Percentiles rank a stretch among this genome's conserved stretches.
Conservation (phyloP, 2,797 vertebrate genomes). For the Etheostoma nigrum region DNA sequence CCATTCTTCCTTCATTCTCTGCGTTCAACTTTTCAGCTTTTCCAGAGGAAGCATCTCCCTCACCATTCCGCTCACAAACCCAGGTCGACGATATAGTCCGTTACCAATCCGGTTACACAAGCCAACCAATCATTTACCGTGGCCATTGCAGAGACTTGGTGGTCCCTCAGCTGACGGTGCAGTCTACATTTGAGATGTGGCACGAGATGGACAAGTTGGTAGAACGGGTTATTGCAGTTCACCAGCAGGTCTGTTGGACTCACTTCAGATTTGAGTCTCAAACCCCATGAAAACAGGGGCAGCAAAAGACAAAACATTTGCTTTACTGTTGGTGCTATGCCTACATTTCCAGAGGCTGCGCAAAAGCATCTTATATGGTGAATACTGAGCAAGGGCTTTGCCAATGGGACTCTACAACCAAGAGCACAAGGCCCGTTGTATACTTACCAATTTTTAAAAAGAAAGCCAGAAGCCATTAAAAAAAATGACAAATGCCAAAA, state of each 20-base stretch:
- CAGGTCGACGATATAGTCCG: conserved; percentile 27
- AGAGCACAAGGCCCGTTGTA: conserved; percentile 62
- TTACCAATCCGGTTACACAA: conserved; percentile 33
- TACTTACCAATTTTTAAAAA: conserved; percentile 67
- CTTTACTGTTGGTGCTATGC: conserved; percentile 46
- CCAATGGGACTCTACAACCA: conserved; percentile 57
- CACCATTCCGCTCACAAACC: conserved; percentile 59
- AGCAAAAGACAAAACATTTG: conserved; percentile 33
- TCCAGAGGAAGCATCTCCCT: conserved; percentile 50
- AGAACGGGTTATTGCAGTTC: conserved; percentile 69
- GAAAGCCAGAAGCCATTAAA: conserved; percentile 85
- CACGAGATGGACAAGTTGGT: conserved; percentile 63
- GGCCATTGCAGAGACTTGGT: conserved; percentile 37
- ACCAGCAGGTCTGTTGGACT: conserved; percentile 80
- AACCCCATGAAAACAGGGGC: conserved; percentile 36
- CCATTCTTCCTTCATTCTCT: conserved; percentile 36
- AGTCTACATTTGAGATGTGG: conserved; percentile 52
- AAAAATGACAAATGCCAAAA: conserved; percentile 83
- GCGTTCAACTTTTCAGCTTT: conserved; percentile 39
- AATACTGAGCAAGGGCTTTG: conserved; percentile 66
- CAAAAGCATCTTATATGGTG: conserved; percentile 8
- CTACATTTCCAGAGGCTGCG: conserved; percentile 23
- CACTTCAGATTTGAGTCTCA: conserved; percentile 63
- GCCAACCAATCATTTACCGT: conserved; percentile 36
- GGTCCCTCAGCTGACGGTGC: conserved; percentile 22